These are phyloP conservation scores for Epicauta chinensis DNA, from an alignment of 1,140 invertebrate species.

Conservation along the genomic window DNA sequence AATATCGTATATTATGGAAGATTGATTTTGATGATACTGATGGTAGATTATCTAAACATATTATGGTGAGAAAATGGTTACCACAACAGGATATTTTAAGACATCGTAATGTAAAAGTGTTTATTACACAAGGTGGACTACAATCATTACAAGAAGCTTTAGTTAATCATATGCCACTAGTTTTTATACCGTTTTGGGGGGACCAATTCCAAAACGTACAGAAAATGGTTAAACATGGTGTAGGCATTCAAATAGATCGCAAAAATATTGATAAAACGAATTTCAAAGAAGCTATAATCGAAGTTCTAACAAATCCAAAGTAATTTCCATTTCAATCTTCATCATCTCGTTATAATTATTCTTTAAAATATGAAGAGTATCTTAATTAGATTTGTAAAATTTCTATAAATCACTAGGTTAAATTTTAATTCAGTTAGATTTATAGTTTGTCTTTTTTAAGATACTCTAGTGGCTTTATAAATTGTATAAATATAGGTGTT, in stretches of 20 bases:
- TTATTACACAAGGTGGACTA: constrained; percentile 47
- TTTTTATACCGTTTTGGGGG: constrained; percentile 41
- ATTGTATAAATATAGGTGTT: not conserved
- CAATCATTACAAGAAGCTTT: constrained; percentile 45
- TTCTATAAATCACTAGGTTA: no score
- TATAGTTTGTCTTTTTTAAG: not conserved
- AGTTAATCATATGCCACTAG: constrained; percentile 41
- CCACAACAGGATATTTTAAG: constrained; percentile 48
- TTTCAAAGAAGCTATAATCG: constrained; percentile 14
- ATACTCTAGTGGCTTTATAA: no score
- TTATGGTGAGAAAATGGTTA: constrained; percentile 43
- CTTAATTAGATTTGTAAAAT: no score
- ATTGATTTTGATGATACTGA: constrained; percentile 35
- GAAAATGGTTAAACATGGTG: constrained; percentile 3
- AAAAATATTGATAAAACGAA: constrained; percentile 23
- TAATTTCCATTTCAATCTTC: no score
- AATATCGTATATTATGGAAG: constrained; percentile 48
- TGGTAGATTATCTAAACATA: constrained; percentile 40
- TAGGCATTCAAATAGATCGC: not conserved
- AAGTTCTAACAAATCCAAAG: constrained; percentile 23
- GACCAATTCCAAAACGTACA: constrained; percentile 37
- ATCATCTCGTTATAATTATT: no score
- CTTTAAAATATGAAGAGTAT: no score
- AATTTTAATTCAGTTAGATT: not conserved
- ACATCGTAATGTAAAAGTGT: constrained; percentile 41